Percentiles rank a stretch among this genome's conserved stretches.
Conservation (phyloP, 2,797 vertebrate species). For the Poeciliopsis turneri region DNA sequence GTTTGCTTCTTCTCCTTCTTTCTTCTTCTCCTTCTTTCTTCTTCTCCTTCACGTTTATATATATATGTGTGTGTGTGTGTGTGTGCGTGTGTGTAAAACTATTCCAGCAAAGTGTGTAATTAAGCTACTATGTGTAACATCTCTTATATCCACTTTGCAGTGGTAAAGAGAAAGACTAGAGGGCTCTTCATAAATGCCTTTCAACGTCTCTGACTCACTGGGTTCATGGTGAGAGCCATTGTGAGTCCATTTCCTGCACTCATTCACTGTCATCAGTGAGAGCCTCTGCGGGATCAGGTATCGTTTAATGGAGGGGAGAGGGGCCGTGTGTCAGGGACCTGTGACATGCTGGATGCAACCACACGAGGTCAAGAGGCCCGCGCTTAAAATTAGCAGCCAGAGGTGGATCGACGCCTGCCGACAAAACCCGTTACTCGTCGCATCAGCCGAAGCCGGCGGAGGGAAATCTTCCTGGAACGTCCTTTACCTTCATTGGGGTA, state of each 20-base stretch:
- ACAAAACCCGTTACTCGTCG: conserved; percentile 30
- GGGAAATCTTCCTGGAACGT: conserved; percentile 17
- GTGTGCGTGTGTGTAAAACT: conserved; percentile 6
- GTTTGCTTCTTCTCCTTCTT: conserved; percentile 23
- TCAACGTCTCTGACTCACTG: conserved; percentile 69
- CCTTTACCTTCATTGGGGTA: conserved; percentile 19
- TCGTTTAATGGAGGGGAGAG: conserved; percentile 78
- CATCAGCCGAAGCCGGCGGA: conserved; percentile 7
- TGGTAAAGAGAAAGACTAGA: conserved; percentile 62
- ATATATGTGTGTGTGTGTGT: too few relatives aligned
- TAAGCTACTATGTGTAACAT: conserved; percentile 65
- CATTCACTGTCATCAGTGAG: conserved; percentile 49
- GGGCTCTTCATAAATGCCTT: conserved; percentile 67
- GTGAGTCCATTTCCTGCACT: conserved; percentile 67
- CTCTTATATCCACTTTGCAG: conserved; percentile 66
- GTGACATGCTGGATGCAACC: conserved; percentile 57
- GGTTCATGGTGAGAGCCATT: conserved; percentile 58
- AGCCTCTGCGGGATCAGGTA: conserved; percentile 73
- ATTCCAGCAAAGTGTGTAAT: conserved; percentile 57
- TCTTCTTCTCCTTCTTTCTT: conserved; percentile 13
- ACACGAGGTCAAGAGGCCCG: conserved; percentile 46
- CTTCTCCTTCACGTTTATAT: conserved; percentile 29
- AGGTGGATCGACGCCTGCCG: conserved; percentile 17
- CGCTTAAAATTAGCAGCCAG: conserved; percentile 54
- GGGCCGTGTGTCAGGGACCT: conserved; percentile 63